Evolutionary conservation across 2,888 invertebrate species (phyloP), one percentile per base, ranked within the genome.

Genomic region (Empis livida): DNA sequence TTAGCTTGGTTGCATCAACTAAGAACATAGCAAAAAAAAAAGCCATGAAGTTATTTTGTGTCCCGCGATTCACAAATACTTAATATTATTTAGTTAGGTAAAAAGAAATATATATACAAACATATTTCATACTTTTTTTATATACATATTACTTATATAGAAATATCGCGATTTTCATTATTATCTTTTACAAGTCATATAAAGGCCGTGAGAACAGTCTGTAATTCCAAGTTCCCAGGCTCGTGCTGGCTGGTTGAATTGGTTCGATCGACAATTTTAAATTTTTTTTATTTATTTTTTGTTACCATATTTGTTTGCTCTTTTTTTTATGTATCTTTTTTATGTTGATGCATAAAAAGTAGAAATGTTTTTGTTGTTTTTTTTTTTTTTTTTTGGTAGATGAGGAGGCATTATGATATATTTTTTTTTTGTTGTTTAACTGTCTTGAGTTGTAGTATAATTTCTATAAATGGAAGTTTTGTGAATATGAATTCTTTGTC

Each of bases 131-230:
- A 27, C 23, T 27, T 27, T 20, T 27, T 27, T 8, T 27, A 27
- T 27, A 27, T 27, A 27, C 23, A 8, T 27, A 27, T 27, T 27
- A 27, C 23, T 27, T 27, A 27, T 27, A 27, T 27, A 27, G 23
- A 27, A 27, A 27, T 6, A 39, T 39, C 39, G 17, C 39, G 13
- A 39, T 39, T 39, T 39, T 27, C 9, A 2, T 8, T 17, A 35
- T 13, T 35, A 13, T n/a, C n/a, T 17, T 17, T 53, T 53, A 49
- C 51, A 50, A 56, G 56, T 56, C 56, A 55, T 56, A 55, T 54
- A 55, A 55, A 55, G 56, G 56, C 55, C 56, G 56, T 56, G 56
- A 56, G 56, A 56, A 56, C 55, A 54, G 49, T 53, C 53, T 49
- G 53, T 45, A 47, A 54, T 51, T 50, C 44, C 44, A 53, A 54